Conservation (phyloP, 2,113 vertebrate species). For the Athene cunicularia region DNA sequence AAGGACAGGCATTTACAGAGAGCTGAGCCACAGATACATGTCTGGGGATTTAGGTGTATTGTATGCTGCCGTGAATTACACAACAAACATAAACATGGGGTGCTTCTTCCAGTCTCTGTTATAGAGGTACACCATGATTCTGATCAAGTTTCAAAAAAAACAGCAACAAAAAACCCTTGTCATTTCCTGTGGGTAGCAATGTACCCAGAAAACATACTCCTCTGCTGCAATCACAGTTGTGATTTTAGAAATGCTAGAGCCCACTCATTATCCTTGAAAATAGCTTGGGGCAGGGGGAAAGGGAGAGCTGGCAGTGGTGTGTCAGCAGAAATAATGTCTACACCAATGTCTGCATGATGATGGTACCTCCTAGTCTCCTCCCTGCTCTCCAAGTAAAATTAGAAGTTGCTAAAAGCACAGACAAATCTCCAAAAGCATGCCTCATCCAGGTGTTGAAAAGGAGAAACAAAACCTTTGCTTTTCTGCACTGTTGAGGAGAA, state of each 20-base stretch:
- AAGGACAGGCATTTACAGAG: background rate
- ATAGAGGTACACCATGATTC: background rate
- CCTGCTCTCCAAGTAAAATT: background rate
- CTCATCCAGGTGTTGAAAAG: background rate
- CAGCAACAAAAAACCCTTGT: background rate
- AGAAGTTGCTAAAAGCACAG: background rate
- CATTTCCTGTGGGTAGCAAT: background rate
- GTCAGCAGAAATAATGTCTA: background rate
- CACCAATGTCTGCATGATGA: rapidly evolving
- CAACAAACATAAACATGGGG: background rate
- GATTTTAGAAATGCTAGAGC: background rate
- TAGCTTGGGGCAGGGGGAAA: background rate
- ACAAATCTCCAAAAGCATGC: background rate
- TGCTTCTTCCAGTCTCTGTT: background rate
- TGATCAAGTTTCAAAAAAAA: background rate
- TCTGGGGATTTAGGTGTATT: background rate
- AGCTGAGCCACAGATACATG: background rate
- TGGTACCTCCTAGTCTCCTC: background rate
- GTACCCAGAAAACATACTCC: conserved; percentile 19
- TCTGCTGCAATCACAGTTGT: background rate
- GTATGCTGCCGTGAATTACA: background rate
- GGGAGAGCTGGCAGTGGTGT: background rate
- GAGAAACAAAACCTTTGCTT: background rate
- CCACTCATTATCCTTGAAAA: conserved; percentile 17
- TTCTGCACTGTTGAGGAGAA: background rate